phyloP scores from a whole-genome alignment of 2,797 vertebrate species.

The Siniperca obscura region DNA sequence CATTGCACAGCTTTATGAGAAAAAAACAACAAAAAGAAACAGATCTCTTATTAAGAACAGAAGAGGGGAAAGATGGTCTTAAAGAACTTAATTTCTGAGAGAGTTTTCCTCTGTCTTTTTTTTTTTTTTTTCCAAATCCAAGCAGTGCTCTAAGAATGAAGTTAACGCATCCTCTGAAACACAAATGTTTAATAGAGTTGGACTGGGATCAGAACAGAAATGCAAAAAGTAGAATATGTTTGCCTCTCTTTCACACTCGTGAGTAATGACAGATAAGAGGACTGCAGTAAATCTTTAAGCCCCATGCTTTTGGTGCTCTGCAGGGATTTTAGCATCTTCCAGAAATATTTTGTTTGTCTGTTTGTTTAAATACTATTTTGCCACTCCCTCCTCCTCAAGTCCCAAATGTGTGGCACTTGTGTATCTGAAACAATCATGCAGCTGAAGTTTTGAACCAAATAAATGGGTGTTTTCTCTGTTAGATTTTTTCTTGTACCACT shows the following conservation, averaged over 20 bases:
- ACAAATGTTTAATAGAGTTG: constrained; percentile 83
- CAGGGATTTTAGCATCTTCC: constrained; percentile 84
- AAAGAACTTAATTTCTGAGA: constrained; percentile 84
- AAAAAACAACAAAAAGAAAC: constrained; percentile 81
- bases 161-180: constrained; percentile 79
- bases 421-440: constrained; percentile 60
- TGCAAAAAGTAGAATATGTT: constrained; percentile 82
- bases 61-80: constrained; percentile 80
- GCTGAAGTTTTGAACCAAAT: constrained; percentile 64
- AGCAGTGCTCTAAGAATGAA: constrained; percentile 75
- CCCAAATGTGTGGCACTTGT: constrained; percentile 64
- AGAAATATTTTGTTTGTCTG: constrained; percentile 81
- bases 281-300: constrained; percentile 85
- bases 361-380: constrained; percentile 70
- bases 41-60: constrained; percentile 83
- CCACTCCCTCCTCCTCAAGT: constrained; percentile 55
- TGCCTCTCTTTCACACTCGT: constrained; percentile 80
- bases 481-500: constrained; percentile 41
- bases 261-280: constrained; percentile 85
- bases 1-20: constrained; percentile 81
- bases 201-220: constrained; percentile 84
- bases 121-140: constrained; percentile 63
- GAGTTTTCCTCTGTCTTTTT: constrained; percentile 59
- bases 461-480: constrained; percentile 51
- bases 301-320: constrained; percentile 81